Base-by-base conservation (phyloP, 2,888 invertebrate genomes). In the Eledone cirrhosa region DNA sequence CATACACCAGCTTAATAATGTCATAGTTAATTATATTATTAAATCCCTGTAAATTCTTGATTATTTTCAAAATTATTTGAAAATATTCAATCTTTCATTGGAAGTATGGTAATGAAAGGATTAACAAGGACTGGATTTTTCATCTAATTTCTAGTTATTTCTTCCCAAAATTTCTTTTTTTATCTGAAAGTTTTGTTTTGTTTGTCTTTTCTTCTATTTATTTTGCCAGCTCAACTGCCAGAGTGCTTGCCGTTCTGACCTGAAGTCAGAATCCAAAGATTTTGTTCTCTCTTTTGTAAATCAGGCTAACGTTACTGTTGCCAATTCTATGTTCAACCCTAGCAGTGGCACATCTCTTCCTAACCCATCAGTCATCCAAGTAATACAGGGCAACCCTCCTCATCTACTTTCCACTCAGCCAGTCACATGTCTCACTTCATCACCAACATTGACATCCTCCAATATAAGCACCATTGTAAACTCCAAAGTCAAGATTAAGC, bases 401-500 rank as follows among this genome's bases (percentile, higher is more conserved):
- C 24, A 24, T 13, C 24, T 65, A 2, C 31, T 72, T n/a, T 31
- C 72, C 24, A 41, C 72, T 41, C 31, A 72, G 13, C 22, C 41
- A 31, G 72, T 41, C 31, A 13, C 72, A n/a, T 72, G 72, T 72
- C 31, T 77, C 11, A 53, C 47, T 41, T 53, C 65, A 47, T 48
- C 78, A 27, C 53, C 79, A n/a, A 78, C 78, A 16, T 47, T 74
- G 29, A 77, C 80, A 53, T 78, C 79, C 19, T 78, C 81, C 48
- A 83, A 82, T 24, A 80, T 85, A 63, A 82, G 84, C 69, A 83
- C 85, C 29, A 87, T 89, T 74, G 79, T 88, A 63, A 87, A 87
- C 79, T 85, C 85, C n/a, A 87, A 88, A 78, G 84, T 88, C 29
- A 88, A 88, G 80, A 89, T 89, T 19, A 86, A 88, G 77, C 89